phyloP scores from a whole-genome alignment of 2,888 invertebrate species.

The Macrosiphum euphorbiae region DNA sequence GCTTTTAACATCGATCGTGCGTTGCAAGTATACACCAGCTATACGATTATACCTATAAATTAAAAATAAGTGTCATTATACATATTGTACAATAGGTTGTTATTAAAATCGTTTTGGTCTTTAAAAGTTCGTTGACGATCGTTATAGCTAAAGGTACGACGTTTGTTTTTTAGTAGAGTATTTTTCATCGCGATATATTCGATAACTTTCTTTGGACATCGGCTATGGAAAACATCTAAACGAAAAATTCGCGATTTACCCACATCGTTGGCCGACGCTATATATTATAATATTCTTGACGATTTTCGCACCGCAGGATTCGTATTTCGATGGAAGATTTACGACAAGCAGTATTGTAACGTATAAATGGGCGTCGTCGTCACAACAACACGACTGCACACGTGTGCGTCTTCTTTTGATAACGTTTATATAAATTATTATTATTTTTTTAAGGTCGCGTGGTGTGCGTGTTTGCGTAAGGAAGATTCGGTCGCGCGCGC shows the following conservation, averaged over 20 bases:
- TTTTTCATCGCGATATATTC: neutral
- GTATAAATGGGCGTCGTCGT: conserved; percentile 25
- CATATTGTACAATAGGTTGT: neutral
- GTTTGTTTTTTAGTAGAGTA: neutral
- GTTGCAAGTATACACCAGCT: neutral
- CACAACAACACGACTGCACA: conserved; percentile 20
- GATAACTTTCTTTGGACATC: neutral
- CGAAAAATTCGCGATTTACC: neutral
- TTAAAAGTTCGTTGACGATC: neutral
- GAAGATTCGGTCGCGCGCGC: conserved; percentile 42
- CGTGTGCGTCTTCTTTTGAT: conserved; percentile 54
- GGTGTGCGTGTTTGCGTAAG: conserved; percentile 57
- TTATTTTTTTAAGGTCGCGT: neutral
- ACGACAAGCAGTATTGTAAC: neutral
- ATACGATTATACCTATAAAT: neutral
- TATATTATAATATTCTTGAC: neutral
- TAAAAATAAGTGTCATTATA: neutral
- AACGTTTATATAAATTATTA: neutral
- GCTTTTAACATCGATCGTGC: neutral
- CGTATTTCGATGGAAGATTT: neutral
- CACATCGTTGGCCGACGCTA: neutral
- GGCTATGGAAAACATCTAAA: neutral
- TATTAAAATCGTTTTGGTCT: neutral
- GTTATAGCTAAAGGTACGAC: neutral
- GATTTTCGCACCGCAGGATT: neutral